These are phyloP conservation scores for Blastobasis lacticolella DNA, from an alignment of 2,888 invertebrate genomes.

Conservation along the genomic window DNA sequence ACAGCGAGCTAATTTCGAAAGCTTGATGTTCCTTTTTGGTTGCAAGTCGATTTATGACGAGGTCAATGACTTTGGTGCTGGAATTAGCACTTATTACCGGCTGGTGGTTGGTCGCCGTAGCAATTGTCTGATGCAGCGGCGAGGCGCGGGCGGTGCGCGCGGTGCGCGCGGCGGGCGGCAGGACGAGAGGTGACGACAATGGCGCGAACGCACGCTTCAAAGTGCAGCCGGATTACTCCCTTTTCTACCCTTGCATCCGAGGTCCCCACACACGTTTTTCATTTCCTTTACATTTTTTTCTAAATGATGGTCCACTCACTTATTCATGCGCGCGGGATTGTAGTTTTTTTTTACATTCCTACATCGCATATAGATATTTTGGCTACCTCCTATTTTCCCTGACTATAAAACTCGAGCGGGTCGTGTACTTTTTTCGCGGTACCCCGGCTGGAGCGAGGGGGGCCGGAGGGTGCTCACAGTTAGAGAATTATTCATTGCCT, in stretches of 20 bases:
- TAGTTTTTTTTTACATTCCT: slow-evolving; percentile 65
- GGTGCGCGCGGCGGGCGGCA: slow-evolving; percentile 9
- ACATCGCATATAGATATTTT: slow-evolving; percentile 69
- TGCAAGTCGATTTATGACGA: slow-evolving; percentile 24
- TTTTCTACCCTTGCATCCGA: slow-evolving; percentile 22
- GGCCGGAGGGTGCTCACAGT: slow-evolving; percentile 66
- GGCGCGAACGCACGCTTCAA: slow-evolving; percentile 12
- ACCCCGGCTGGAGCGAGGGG: slow-evolving; percentile 37
- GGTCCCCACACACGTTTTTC: slow-evolving; percentile 33
- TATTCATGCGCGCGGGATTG: slow-evolving; percentile 70
- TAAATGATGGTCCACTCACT: slow-evolving; percentile 68
- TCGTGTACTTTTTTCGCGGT: slow-evolving; percentile 69
- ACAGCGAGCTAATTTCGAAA: slow-evolving; percentile 52
- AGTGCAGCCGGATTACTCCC: slow-evolving; percentile 18
- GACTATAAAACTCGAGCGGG: slow-evolving; percentile 69
- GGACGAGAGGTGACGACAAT: slow-evolving; percentile 16
- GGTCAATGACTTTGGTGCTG: slow-evolving; percentile 16
- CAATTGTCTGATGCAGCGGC: neutral
- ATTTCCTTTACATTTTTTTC: slow-evolving; percentile 59
- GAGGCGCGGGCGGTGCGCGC: slow-evolving; percentile 12
- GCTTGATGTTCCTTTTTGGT: slow-evolving; percentile 26
- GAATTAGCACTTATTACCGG: slow-evolving; percentile 1
- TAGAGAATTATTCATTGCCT: slow-evolving; percentile 74
- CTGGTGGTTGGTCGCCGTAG: neutral
- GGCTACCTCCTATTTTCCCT: slow-evolving; percentile 68